Conservation (phyloP, 2,797 vertebrate genomes). For the Phrynocephalus vlangalii region DNA sequence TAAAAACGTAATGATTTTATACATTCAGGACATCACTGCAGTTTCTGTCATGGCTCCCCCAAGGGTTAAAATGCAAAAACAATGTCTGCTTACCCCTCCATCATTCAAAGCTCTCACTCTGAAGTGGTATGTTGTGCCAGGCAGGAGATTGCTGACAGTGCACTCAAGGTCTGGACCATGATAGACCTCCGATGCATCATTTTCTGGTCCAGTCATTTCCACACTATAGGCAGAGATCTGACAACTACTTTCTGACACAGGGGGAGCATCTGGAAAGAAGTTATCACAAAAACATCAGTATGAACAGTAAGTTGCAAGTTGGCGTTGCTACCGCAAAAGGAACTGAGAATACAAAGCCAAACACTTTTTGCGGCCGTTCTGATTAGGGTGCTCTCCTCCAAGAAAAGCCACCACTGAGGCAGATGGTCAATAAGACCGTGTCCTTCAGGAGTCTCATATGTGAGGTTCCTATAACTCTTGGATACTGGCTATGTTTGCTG, state of each 20-base stretch:
- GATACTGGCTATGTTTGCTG: neutral
- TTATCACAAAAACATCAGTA: rapidly evolving
- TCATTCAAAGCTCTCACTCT: slow-evolving; percentile 90
- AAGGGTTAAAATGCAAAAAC: neutral
- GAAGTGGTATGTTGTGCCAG: slow-evolving; percentile 90
- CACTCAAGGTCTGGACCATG: slow-evolving; percentile 88
- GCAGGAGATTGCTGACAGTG: slow-evolving; percentile 89
- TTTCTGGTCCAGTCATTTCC: slow-evolving; percentile 89
- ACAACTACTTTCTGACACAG: slow-evolving; percentile 79
- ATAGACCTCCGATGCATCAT: slow-evolving; percentile 86
- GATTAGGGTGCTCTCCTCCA: neutral
- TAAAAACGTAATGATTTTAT: neutral
- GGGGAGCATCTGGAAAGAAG: slow-evolving; percentile 70
- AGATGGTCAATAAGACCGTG: neutral
- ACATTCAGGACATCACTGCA: neutral
- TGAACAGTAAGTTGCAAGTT: neutral
- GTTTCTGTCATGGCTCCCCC: neutral
- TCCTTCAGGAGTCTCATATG: neutral
- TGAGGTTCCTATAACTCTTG: neutral
- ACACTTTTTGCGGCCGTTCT: neutral
- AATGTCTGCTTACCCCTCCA: slow-evolving; percentile 84
- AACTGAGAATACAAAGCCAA: neutral
- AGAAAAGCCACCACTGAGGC: neutral
- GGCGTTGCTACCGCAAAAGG: rapidly evolving
- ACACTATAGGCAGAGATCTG: slow-evolving; percentile 90